phyloP scores from a whole-genome alignment of 2,797 vertebrate species.

The Chaenodraco wilsoni region DNA sequence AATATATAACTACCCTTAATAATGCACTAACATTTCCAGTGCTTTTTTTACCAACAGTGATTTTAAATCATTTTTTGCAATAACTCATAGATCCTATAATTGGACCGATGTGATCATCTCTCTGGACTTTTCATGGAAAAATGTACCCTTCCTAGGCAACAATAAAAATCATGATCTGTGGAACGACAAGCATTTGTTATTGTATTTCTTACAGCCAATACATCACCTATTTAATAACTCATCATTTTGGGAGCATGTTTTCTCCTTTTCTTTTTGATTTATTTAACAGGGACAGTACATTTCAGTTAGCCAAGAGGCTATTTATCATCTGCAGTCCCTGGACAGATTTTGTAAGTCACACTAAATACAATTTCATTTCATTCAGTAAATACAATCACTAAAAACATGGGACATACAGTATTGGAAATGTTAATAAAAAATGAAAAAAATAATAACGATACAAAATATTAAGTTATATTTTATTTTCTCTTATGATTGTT shows the following conservation, averaged over 20 bases:
- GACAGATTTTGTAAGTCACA: too few relatives aligned
- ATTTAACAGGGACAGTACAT: too few relatives aligned
- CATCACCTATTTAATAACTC: background rate
- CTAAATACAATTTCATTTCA: too few relatives aligned
- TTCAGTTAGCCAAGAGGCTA: too few relatives aligned
- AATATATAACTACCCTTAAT: background rate
- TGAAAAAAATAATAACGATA: too few relatives aligned
- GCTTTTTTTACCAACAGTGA: background rate
- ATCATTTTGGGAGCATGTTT: background rate
- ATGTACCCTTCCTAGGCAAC: background rate
- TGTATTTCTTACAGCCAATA: background rate
- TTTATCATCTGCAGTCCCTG: too few relatives aligned
- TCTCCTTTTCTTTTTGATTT: too few relatives aligned
- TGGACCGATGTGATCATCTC: background rate
- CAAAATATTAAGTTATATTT: too few relatives aligned
- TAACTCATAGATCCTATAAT: background rate
- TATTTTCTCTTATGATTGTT: background rate
- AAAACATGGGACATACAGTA: too few relatives aligned
- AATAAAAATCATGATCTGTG: background rate
- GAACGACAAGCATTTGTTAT: background rate
- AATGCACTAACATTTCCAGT: background rate
- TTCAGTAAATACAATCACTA: too few relatives aligned
- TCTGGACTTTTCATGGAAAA: background rate
- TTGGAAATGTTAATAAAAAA: too few relatives aligned
- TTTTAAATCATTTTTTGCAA: background rate